Percentiles rank a stretch among this genome's conserved stretches.
These are phyloP conservation scores for Hippocampus barbouri DNA, from an alignment of 2,113 vertebrate genomes.

Conservation along the genomic window DNA sequence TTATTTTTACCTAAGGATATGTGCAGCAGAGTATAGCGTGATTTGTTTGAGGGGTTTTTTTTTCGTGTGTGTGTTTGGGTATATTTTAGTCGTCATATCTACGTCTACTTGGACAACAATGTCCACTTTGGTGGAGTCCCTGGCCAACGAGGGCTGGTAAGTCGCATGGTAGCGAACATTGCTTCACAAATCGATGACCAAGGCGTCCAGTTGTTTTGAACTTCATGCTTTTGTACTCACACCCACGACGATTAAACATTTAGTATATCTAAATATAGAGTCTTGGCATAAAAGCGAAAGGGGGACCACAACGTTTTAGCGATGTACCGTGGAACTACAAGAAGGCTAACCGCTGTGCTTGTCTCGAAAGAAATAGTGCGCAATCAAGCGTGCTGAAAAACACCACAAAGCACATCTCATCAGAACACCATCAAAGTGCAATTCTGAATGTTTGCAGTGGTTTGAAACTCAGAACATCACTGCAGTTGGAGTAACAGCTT, in stretches of 20 bases:
- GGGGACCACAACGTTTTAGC: constrained; percentile 3
- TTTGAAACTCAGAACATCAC: neutral
- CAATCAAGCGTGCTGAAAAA: neutral
- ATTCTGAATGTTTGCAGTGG: neutral
- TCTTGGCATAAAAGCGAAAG: neutral
- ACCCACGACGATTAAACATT: neutral
- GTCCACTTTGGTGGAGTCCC: constrained; percentile 63
- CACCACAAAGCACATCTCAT: neutral
- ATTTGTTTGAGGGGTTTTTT: neutral
- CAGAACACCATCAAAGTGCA: neutral
- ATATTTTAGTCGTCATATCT: constrained; percentile 8
- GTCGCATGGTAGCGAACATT: constrained; percentile 54
- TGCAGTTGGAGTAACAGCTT: neutral
- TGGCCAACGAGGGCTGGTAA: constrained; percentile 76
- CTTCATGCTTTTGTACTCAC: neutral
- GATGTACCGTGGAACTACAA: constrained; percentile 4
- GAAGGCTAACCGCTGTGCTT: neutral
- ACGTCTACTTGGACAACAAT: constrained; percentile 54
- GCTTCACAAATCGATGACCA: constrained; percentile 24
- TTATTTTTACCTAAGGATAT: constrained; percentile 26
- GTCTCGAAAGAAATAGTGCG: neutral
- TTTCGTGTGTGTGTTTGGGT: neutral
- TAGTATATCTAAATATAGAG: neutral
- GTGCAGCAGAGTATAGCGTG: constrained; percentile 34
- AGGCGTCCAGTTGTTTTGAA: constrained; percentile 21